phyloP scores from a whole-genome alignment of 2,113 vertebrate genomes.

The Amblyopsis rosae region DNA sequence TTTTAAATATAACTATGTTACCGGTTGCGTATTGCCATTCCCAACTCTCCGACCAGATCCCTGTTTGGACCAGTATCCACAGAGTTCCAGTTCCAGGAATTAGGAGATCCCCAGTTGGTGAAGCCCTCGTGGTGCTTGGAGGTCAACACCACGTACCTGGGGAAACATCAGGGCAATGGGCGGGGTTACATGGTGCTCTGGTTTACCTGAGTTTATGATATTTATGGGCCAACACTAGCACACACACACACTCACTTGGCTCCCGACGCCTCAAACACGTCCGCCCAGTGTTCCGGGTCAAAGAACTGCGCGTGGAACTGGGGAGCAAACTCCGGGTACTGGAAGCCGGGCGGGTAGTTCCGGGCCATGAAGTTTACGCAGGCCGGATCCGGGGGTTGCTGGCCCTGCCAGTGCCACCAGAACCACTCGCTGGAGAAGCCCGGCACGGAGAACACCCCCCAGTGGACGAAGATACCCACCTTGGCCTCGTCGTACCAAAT shows the following conservation, averaged over 20 bases:
- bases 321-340: constrained; percentile 85
- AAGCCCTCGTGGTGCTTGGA: constrained; percentile 96
- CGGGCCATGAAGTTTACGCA: constrained; percentile 78
- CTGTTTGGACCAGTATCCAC: constrained; percentile 85
- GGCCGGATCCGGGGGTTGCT: constrained; percentile 17
- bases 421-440: constrained; percentile 95
- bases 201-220: not conserved
- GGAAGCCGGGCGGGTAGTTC: constrained; percentile 85
- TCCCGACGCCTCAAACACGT: constrained; percentile 84
- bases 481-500: constrained; percentile 89
- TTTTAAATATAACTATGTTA: constrained; percentile 40
- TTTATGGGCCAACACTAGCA: not conserved
- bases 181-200: too few species aligned
- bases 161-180: not conserved
- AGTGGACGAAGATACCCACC: constrained; percentile 92
- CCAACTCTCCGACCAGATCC: constrained; percentile 90
- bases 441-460: constrained; percentile 92
- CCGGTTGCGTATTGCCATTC: constrained; percentile 83
- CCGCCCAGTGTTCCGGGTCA: constrained; percentile 82
- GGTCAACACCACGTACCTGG: constrained; percentile 94
- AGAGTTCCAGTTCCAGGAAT: constrained; percentile 98
- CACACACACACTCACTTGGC: constrained; percentile 81
- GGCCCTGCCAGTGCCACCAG: constrained; percentile 91
- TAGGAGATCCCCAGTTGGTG: constrained; percentile 87
- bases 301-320: constrained; percentile 84